Percentiles rank a stretch among this genome's conserved stretches.
Conservation (phyloP, 1,140 invertebrate genomes). For the Calosoma granatense region DNA sequence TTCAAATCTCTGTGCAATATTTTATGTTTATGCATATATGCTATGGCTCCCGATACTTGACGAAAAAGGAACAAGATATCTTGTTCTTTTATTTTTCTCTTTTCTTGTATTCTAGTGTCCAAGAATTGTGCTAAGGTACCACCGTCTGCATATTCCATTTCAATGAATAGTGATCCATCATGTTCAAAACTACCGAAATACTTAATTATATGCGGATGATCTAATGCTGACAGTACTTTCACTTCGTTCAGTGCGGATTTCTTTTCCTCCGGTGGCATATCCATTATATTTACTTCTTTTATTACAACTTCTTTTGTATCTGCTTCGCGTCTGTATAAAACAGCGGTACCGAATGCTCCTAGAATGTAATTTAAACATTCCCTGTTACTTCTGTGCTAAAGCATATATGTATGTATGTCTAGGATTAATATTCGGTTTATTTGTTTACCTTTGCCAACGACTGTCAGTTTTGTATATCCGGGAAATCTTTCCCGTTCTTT, state of each 20-base stretch:
- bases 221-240: conserved; percentile 55
- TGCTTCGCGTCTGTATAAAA: conserved; percentile 54
- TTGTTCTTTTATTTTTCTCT: conserved; percentile 12
- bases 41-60: conserved; percentile 59
- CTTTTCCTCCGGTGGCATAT: conserved; percentile 52
- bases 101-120: conserved; percentile 31
- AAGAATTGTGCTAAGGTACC: conserved; percentile 60
- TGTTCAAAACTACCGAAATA: conserved; percentile 65
- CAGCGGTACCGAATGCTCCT: conserved; percentile 66
- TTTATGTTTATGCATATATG: conserved; percentile 62
- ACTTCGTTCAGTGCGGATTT: conserved; percentile 70
- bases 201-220: conserved; percentile 64
- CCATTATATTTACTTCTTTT: conserved; percentile 66
- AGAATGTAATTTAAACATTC: conserved; percentile 14
- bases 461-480: not conserved
- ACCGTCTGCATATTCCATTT: conserved; percentile 75
- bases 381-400: not conserved
- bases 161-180: conserved; percentile 62
- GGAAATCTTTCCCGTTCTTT: not conserved
- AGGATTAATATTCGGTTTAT: conserved; percentile 1
- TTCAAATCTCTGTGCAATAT: conserved; percentile 68
- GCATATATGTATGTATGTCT: not conserved
- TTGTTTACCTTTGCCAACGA: conserved; percentile 6
- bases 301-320: conserved; percentile 60
- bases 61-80: conserved; percentile 51